Evolutionary conservation across 2,797 vertebrate species (phyloP).

Genomic region (Hoplostethus atlanticus): DNA sequence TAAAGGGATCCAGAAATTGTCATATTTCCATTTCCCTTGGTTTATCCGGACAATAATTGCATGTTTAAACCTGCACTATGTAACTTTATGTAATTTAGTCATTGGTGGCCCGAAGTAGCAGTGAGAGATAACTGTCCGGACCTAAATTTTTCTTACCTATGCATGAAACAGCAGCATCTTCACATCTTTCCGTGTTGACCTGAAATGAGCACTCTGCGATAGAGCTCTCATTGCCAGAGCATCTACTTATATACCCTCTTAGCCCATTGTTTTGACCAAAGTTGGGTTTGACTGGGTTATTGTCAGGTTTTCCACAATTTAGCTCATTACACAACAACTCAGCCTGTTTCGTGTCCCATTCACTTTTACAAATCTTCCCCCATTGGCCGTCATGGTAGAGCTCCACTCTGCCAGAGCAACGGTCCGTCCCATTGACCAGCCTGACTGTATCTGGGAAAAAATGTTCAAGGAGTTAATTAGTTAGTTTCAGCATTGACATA

Average conservation of each 20-base stretch:
- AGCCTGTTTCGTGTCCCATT: constrained; percentile 51
- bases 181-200: constrained; percentile 40
- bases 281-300: not conserved
- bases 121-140: too few relatives aligned
- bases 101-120: too few relatives aligned
- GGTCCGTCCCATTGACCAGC: constrained; percentile 66
- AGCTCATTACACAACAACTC: constrained; percentile 61
- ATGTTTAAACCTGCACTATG: not conserved
- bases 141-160: constrained; percentile 54
- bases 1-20: not conserved
- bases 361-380: constrained; percentile 65
- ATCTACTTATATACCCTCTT: constrained; percentile 37
- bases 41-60: not conserved
- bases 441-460: constrained; percentile 61
- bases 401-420: constrained; percentile 74
- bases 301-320: constrained; percentile 59
- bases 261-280: constrained; percentile 40
- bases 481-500: not conserved
- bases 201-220: constrained; percentile 63
- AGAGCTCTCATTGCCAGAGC: constrained; percentile 54
- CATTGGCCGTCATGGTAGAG: constrained; percentile 53
- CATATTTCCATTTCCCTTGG: too few relatives aligned
- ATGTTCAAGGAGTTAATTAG: not conserved
- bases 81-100: too few relatives aligned
- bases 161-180: constrained; percentile 62